Evolutionary conservation across 2,888 invertebrate genomes (phyloP).

Genomic region (Melieria crassipennis): DNA sequence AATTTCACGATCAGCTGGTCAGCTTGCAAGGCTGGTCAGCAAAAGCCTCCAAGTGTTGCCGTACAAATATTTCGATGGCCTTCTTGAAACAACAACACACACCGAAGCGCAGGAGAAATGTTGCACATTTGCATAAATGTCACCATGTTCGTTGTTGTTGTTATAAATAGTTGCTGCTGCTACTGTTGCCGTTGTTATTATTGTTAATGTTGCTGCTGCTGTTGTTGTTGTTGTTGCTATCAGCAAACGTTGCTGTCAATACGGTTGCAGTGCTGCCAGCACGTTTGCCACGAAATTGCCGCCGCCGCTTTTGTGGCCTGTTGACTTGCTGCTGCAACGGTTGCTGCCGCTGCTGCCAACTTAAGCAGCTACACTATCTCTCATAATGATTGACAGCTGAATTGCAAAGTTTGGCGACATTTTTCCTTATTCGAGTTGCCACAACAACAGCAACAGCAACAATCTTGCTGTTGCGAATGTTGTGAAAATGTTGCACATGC

Average conservation of each 20-base stretch:
- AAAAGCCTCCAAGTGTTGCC: constrained; percentile 8
- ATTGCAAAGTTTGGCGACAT: constrained; percentile 64
- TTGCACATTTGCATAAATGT: not conserved
- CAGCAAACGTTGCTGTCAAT: constrained; percentile 16
- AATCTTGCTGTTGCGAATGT: not conserved
- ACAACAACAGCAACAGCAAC: constrained; percentile 5
- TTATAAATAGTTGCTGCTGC: constrained; percentile 18
- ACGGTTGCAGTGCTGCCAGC: not conserved
- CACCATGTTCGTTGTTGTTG: constrained; percentile 6
- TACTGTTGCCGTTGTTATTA: not conserved
- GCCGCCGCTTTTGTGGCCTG: constrained; percentile 2
- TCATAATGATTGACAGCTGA: constrained; percentile 65
- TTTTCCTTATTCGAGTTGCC: constrained; percentile 45
- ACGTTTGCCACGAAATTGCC: not conserved
- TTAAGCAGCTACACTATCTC: constrained; percentile 49
- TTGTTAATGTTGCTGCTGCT: constrained; percentile 6
- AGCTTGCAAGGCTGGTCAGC: not conserved
- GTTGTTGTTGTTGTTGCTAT: constrained; percentile 3
- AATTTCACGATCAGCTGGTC: not conserved
- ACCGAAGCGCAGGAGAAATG: not conserved
- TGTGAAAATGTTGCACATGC: not conserved
- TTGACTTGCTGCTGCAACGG: not conserved
- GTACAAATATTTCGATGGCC: constrained; percentile 18
- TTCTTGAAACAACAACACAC: not conserved
- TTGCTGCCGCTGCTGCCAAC: constrained; percentile 29